Evolutionary conservation across 2,888 invertebrate species (phyloP), one percentile per base, ranked within the genome.

Genomic region (Tortricodes alternella): DNA sequence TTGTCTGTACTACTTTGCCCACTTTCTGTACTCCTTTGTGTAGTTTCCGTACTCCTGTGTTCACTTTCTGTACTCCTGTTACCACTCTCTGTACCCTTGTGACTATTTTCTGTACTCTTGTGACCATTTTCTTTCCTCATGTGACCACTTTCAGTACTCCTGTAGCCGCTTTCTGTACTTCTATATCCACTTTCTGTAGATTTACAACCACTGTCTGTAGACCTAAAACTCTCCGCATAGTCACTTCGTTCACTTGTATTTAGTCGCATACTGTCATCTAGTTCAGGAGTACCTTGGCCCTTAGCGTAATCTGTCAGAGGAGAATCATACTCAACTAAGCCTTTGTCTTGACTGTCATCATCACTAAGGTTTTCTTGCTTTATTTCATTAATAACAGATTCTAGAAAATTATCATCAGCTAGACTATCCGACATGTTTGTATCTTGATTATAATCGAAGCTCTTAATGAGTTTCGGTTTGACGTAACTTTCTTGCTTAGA

Each of bases 341-440:
- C 83, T 61, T 85, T 89, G 19, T 89, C 89, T 16, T 83, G 83
- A 52, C 77, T 79, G 0, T 67, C 71, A 1, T 85, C 83, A 0
- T 87, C 89, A 50, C 75, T 80, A 58, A 87, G 70, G 34, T 75
- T 74, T 39, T 86, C 88, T 46, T 85, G 81, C 58, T 89, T 89
- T 4, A 90, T 88, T 62, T 90, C 90, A 58, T 87, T 88, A 37
- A 90, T 89, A 1, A 90, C 82, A 0, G 89, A 87, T 65, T 90
- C 90, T 32, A 90, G 66, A 60, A 90, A 90, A 0, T 74, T 83
- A 37, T 89, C 90, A 23, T 89, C 88, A 1, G 76, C 80, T 29
- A 81, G 65, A 2, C 74, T 81, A 16, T 86, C 86, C 3, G 81
- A 76, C 1, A 63, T 61, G 48, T 83, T 84, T 61, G 41, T 57